Conservation (phyloP, 2,113 vertebrate species). For the Empidonax alnorum region DNA sequence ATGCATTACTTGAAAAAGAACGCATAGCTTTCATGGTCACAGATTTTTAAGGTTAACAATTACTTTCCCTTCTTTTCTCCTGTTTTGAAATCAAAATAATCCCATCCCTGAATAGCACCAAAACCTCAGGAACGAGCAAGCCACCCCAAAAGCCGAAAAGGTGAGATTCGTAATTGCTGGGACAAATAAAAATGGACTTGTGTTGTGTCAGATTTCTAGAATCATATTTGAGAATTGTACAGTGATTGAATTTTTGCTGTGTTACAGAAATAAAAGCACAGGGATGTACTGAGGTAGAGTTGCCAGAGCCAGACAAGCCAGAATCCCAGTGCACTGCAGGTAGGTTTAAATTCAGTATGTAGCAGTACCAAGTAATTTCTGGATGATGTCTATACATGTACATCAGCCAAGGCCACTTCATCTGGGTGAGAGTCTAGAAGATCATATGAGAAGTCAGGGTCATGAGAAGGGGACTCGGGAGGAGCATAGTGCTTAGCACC, state of each 20-base stretch:
- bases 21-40: not conserved
- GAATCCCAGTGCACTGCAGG: not conserved
- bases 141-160: not conserved
- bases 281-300: not conserved
- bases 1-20: not conserved
- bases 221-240: not conserved
- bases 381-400: fast-evolving
- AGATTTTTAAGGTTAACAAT: not conserved
- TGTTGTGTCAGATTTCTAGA: not conserved
- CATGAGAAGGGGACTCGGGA: not conserved
- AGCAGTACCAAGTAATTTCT: not conserved
- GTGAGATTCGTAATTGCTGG: not conserved
- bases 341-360: not conserved
- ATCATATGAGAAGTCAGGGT: not conserved
- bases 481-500: not conserved
- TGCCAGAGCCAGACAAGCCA: not conserved
- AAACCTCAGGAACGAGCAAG: not conserved
- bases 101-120: not conserved
- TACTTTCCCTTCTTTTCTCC: not conserved
- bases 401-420: not conserved
- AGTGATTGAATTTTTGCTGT: not conserved
- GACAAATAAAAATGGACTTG: not conserved
- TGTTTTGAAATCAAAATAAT: not conserved
- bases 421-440: not conserved
- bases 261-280: not conserved